Conservation (phyloP, 2,888 invertebrate species). For the Eilema griseolum region DNA sequence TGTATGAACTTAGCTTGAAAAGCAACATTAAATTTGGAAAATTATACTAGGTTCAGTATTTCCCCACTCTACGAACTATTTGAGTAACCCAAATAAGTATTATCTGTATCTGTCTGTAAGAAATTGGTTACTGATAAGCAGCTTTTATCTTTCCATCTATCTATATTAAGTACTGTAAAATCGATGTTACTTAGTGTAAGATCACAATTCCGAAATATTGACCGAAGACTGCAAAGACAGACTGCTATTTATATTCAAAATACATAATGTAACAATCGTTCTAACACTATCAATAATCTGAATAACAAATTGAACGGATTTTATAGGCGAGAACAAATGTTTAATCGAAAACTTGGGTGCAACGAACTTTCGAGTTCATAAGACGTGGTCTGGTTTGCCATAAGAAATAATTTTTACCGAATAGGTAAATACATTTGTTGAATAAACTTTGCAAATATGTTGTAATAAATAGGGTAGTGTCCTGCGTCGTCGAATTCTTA, state of each 20-base stretch:
- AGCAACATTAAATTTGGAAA: no score
- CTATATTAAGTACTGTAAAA: background rate
- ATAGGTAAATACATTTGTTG: background rate
- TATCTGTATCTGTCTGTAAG: background rate
- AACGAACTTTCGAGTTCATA: conserved; percentile 42
- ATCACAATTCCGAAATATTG: background rate
- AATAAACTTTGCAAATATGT: background rate
- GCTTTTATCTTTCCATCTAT: background rate
- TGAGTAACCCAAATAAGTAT: background rate
- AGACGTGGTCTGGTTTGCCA: conserved; percentile 2
- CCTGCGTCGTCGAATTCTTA: no score
- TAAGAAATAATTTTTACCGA: background rate
- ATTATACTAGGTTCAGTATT: no score
- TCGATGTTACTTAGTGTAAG: background rate
- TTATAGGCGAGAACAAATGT: conserved; percentile 26
- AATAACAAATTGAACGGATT: conserved; percentile 21
- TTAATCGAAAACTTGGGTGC: conserved; percentile 36
- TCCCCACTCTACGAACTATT: background rate
- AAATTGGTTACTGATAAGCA: background rate
- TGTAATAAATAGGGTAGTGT: no score
- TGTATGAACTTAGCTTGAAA: no score
- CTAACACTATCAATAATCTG: conserved; percentile 17
- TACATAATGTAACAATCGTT: background rate
- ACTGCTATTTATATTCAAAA: conserved; percentile 13
- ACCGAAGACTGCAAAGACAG: background rate